Evolutionary conservation across 2,113 vertebrate species (phyloP), one percentile per base, ranked within the genome.

Genomic region (Octodon degus): DNA sequence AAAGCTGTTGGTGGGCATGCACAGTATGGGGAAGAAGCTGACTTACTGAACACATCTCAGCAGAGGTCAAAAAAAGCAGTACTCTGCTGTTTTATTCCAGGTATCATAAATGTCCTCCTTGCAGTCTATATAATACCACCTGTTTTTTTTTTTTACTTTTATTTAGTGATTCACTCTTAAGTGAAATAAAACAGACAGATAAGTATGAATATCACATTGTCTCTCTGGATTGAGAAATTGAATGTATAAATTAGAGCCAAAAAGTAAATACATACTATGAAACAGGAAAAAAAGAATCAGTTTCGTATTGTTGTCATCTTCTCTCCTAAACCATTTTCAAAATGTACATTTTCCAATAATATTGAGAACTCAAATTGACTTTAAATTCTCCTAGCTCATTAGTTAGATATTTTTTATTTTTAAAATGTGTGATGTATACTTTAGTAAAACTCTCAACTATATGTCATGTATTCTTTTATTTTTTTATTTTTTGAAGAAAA

Each of bases 391-490:
- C 37, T 70, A 17, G 5, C 82, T 88, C 16, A 9, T 65, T 67
- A n/a, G 85, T 58, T 79, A 90, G 20, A 63, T 89, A 47, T 86
- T 60, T 93, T 93, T 60, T 2, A 19, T 7, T 77, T 90, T 92
- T 84, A 34, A 86, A n/a, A 58, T 89, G n/a, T 92, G 16, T 91
- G 22, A 92, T 80, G 19, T 95, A 79, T 25, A 25, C 1, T 16
- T 85, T 85, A 86, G 25, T 76, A 74, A 90, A 68, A 25, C 7
- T 32, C 19, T 40, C 76, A 92, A 32, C 27, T 91, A 65, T 55
- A n/a, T 74, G 17, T 86, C 95, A 86, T 65, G 81, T 89, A 90
- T 74, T 88, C 22, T 47, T 81, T 95, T 65, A 58, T n/a, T n/a
- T n/a, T n/a, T n/a, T n/a, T n/a, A n/a, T n/a, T n/a, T n/a, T n/a